phyloP scores from a whole-genome alignment of 2,113 vertebrate genomes.

The Lathamus discolor region DNA sequence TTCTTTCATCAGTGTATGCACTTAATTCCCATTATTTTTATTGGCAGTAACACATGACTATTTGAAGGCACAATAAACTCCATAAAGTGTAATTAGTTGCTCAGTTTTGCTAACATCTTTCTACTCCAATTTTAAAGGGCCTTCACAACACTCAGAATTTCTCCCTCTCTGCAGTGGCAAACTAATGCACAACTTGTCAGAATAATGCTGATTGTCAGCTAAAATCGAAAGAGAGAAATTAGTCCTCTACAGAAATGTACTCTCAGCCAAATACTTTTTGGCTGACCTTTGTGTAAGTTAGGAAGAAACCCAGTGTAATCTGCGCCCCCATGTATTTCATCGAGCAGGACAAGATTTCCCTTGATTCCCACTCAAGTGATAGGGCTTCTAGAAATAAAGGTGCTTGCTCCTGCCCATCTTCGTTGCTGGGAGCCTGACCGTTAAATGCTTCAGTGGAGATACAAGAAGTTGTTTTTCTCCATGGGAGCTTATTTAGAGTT shows the following conservation, averaged over 20 bases:
- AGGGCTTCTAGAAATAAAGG: background rate
- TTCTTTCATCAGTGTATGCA: slow-evolving; percentile 48
- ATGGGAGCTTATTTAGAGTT: background rate
- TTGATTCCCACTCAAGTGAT: background rate
- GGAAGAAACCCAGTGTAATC: background rate
- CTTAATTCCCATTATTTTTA: slow-evolving; percentile 63
- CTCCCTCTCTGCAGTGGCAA: background rate
- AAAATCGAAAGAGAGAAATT: slow-evolving; percentile 1
- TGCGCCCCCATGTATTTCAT: background rate
- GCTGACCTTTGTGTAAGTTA: background rate
- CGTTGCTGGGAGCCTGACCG: background rate
- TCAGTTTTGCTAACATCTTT: slow-evolving; percentile 19
- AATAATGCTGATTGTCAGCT: background rate
- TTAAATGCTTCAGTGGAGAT: background rate
- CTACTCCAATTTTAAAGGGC: slow-evolving; percentile 14
- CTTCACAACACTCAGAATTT: background rate
- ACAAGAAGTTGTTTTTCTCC: background rate
- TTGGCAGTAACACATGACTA: slow-evolving; percentile 54
- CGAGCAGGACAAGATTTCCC: background rate
- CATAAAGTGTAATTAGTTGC: slow-evolving; percentile 47
- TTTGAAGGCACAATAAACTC: slow-evolving; percentile 52
- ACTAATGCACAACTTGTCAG: background rate
- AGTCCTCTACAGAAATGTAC: background rate
- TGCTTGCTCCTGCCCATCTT: background rate
- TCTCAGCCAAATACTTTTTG: background rate